Conservation (phyloP, 2,797 vertebrate genomes). For the Silurus aristotelis region DNA sequence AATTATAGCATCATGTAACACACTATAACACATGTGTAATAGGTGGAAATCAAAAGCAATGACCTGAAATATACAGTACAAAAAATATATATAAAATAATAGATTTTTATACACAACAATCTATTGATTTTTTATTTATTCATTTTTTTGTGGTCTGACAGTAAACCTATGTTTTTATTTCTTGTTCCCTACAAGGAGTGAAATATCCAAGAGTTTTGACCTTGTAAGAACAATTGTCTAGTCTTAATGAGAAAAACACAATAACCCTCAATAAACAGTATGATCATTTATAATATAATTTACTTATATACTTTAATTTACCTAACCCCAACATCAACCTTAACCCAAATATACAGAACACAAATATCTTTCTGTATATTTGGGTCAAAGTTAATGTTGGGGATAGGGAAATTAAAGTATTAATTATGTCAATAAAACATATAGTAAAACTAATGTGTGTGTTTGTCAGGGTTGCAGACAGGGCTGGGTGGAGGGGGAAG, state of each 20-base stretch:
- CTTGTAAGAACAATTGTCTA: background rate
- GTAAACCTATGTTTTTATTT: background rate
- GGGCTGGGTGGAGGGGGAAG: conserved; percentile 49
- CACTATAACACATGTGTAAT: background rate
- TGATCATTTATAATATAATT: no score
- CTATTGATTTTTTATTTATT: background rate
- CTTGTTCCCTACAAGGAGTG: background rate
- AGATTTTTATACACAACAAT: background rate
- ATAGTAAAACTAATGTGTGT: conserved; percentile 20
- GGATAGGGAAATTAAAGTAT: background rate
- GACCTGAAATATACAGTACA: background rate
- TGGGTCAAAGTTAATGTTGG: background rate
- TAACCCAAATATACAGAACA: no score
- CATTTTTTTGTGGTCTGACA: background rate
- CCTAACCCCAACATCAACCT: no score
- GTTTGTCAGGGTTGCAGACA: conserved; percentile 38
- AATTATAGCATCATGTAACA: background rate
- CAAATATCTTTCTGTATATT: background rate
- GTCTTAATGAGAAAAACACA: background rate
- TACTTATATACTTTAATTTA: no score
- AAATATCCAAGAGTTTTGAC: background rate
- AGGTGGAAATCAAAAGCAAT: background rate
- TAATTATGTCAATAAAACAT: background rate
- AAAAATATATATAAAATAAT: background rate
- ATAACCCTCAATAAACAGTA: no score